phyloP scores from a whole-genome alignment of 1,140 invertebrate species.

The Dendrolimus punctatus region DNA sequence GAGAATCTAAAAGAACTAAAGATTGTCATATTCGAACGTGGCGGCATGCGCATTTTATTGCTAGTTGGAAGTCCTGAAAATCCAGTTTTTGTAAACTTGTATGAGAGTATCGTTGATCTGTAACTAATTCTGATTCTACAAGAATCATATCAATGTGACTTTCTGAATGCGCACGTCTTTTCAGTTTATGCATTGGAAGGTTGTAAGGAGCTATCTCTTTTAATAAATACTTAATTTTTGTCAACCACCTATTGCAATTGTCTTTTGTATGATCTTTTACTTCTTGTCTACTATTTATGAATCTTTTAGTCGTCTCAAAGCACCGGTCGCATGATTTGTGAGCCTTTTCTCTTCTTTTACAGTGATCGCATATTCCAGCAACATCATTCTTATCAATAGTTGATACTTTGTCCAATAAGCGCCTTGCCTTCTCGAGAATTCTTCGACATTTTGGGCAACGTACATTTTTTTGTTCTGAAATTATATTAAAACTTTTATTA shows the following conservation, averaged over 20 bases:
- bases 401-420: constrained; percentile 5
- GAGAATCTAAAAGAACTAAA: no score
- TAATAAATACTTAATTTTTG: constrained; percentile 16
- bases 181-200: neutral
- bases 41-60: no score
- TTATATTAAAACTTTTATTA: constrained; percentile 1
- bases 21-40: no score
- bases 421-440: constrained; percentile 16
- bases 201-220: constrained; percentile 2
- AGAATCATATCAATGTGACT: constrained; percentile 1
- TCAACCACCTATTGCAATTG: constrained; percentile 16
- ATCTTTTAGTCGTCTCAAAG: constrained; percentile 11
- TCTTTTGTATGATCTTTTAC: constrained; percentile 12
- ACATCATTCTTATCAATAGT: constrained; percentile 11
- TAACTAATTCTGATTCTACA: neutral
- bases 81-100: no score
- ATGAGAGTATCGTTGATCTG: neutral
- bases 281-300: constrained; percentile 4
- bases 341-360: constrained; percentile 13
- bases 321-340: constrained; percentile 14
- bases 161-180: constrained; percentile 7
- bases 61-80: no score
- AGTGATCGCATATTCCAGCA: constrained; percentile 24
- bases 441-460: constrained; percentile 35
- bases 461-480: constrained; percentile 19